Evolutionary conservation across 1,140 invertebrate species (phyloP).

Genomic region (Archivesica marissinica): DNA sequence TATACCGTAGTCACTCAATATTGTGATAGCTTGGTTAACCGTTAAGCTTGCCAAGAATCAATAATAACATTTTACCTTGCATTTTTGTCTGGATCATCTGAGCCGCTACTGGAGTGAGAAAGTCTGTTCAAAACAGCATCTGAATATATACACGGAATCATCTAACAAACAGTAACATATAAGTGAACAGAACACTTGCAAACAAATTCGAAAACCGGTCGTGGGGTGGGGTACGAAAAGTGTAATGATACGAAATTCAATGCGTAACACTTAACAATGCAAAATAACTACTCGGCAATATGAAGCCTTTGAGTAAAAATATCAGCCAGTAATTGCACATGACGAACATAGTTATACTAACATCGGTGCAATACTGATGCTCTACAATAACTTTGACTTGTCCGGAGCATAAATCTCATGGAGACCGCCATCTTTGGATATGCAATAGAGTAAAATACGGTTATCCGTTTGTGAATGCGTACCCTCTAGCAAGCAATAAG

Average conservation of each 20-base stretch:
- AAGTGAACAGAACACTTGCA: background rate
- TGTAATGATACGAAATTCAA: background rate
- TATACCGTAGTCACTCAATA: background rate
- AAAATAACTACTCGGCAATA: background rate
- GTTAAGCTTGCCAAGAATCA: background rate
- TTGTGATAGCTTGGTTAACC: background rate
- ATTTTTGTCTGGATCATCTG: background rate
- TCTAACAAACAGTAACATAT: background rate
- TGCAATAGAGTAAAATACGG: no score
- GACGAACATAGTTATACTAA: background rate
- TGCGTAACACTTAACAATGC: background rate
- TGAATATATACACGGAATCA: background rate
- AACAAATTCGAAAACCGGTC: no score
- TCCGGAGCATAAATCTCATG: conserved; percentile 3
- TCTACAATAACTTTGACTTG: background rate
- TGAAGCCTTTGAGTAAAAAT: background rate
- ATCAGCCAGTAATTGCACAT: background rate
- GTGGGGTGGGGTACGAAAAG: background rate
- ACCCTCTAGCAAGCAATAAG: no score
- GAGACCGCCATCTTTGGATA: conserved; percentile 13
- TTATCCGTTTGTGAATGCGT: no score
- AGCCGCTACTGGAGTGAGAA: background rate
- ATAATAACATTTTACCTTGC: background rate
- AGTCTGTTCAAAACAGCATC: conserved; percentile 5
- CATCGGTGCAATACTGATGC: background rate